These are phyloP conservation scores for Epizoanthus illoricatus DNA, from an alignment of 92 coral and sea anemone genomes.

Conservation along the genomic window DNA sequence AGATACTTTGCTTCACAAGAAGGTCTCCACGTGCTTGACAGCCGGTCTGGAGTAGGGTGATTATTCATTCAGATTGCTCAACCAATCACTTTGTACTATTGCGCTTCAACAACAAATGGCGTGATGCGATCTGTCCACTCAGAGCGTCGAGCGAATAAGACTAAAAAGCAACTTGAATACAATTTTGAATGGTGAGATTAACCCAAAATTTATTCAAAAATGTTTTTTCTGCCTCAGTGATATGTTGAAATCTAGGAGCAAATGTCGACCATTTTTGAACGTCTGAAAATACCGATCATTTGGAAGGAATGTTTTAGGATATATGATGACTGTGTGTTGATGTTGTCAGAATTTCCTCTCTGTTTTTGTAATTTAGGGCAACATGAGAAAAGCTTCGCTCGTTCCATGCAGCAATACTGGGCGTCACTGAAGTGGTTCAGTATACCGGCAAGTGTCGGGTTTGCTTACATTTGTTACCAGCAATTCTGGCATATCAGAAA, in stretches of 20 bases:
- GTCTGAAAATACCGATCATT: constrained; percentile 2
- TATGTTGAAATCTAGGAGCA: not conserved
- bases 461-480: constrained; percentile 88
- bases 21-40: constrained; percentile 5
- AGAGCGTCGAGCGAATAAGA: not conserved
- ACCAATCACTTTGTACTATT: constrained; percentile 16
- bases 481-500: constrained; percentile 84
- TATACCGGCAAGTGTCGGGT: constrained; percentile 96
- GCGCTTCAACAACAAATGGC: constrained; percentile 26
- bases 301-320: constrained; percentile 24
- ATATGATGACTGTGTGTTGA: constrained; percentile 3
- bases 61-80: constrained; percentile 1
- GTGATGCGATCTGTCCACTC: constrained; percentile 36
- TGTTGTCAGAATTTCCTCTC: constrained; percentile 5
- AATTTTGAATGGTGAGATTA: not conserved
- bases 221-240: not conserved
- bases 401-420: constrained; percentile 50
- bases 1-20: not conserved
- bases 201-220: not conserved
- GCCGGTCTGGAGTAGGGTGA: constrained; percentile 1
- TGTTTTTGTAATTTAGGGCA: constrained; percentile 17
- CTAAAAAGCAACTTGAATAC: not conserved
- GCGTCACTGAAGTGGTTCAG: constrained; percentile 86
- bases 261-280: constrained; percentile 26
- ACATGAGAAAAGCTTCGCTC: constrained; percentile 2